phyloP scores from a whole-genome alignment of 1,140 invertebrate species.

The Aphaenogaster ashmeadi region DNA sequence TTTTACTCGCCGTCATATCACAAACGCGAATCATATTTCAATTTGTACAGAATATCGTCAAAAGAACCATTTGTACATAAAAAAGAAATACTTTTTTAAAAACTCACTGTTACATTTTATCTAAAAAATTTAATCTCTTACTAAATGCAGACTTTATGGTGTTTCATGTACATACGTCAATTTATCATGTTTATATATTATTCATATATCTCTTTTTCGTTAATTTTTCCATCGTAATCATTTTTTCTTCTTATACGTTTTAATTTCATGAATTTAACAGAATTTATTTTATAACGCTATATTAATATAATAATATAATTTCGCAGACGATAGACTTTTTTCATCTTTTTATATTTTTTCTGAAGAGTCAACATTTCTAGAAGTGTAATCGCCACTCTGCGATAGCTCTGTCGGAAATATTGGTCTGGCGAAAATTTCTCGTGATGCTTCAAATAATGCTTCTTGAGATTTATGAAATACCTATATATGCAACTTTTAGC shows the following conservation, averaged over 20 bases:
- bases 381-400: not conserved
- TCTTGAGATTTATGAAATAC: conserved; percentile 40
- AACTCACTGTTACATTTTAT: not conserved
- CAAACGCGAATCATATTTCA: not conserved
- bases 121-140: not conserved
- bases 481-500: conserved; percentile 30
- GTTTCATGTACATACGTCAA: not conserved
- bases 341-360: not conserved
- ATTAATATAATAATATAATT: not conserved
- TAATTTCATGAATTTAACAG: not conserved
- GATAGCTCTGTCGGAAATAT: not conserved
- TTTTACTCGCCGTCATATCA: not conserved
- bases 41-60: not conserved
- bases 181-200: not conserved
- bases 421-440: conserved; percentile 4
- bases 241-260: not conserved
- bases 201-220: not conserved
- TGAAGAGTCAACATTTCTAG: not conserved
- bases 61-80: not conserved
- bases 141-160: not conserved
- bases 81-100: not conserved
- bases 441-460: not conserved
- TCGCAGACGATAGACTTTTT: not conserved
- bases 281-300: not conserved
- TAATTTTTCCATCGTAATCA: not conserved